Conservation (phyloP, 2,113 vertebrate species). For the Brienomyrus brachyistius region DNA sequence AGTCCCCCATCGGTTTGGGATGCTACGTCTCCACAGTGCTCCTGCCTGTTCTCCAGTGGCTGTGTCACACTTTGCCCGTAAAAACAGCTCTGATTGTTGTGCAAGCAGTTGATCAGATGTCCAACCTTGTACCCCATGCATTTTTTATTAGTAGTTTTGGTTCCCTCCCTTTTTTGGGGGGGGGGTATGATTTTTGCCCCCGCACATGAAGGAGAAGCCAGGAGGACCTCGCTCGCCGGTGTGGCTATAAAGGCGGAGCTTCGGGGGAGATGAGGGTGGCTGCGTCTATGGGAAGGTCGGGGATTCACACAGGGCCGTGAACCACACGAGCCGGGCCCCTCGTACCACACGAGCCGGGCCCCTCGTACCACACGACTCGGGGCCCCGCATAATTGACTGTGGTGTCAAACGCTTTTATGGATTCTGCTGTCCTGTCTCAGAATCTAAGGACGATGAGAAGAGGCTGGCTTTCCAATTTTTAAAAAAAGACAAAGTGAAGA, state of each 20-base stretch:
- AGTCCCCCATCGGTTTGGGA: background rate
- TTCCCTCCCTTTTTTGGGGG: background rate
- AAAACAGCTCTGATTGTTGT: slow-evolving; percentile 57
- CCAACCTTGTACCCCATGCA: slow-evolving; percentile 41
- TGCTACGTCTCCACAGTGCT: background rate
- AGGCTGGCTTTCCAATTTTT: slow-evolving; percentile 41
- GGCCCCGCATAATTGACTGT: slow-evolving; percentile 41
- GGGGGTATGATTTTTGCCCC: background rate
- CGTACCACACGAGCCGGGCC: background rate
- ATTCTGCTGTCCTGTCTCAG: slow-evolving; percentile 47
- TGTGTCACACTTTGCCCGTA: slow-evolving; percentile 20
- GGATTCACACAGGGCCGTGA: background rate
- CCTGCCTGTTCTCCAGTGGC: background rate
- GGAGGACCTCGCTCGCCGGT: background rate
- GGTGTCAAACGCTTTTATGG: slow-evolving; percentile 10
- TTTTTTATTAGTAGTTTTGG: slow-evolving; percentile 1
- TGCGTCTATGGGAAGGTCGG: slow-evolving; percentile 13
- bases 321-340: slow-evolving; percentile 6
- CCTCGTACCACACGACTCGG: background rate
- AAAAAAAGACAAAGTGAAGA: slow-evolving; percentile 58
- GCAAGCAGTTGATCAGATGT: slow-evolving; percentile 42
- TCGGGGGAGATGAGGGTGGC: slow-evolving; percentile 42
- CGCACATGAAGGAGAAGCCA: background rate
- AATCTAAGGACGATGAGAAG: slow-evolving; percentile 49
- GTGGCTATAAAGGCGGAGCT: background rate